A percentile compares a stretch with the other conserved stretches of the same genome.
Evolutionary conservation across 2,797 vertebrate genomes (phyloP).

Genomic region (Melopsittacus undulatus): DNA sequence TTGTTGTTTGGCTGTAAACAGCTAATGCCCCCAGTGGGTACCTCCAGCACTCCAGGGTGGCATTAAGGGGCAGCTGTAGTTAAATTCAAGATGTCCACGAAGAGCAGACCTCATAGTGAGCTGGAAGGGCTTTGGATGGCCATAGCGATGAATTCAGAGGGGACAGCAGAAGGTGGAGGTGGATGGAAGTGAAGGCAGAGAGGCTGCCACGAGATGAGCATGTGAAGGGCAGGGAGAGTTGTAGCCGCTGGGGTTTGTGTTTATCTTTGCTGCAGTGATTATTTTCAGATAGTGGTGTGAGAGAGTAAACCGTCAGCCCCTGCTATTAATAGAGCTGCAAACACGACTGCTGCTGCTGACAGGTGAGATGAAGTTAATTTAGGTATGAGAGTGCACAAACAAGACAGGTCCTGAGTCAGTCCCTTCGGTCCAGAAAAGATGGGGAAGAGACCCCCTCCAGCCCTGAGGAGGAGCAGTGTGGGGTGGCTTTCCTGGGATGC

Average conservation of each 20-base stretch:
- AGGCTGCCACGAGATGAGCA: neutral
- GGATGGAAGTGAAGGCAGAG: neutral
- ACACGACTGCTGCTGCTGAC: constrained; percentile 31
- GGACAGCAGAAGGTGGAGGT: neutral
- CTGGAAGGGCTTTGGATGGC: neutral
- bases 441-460: neutral
- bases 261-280: constrained; percentile 51
- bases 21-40: neutral
- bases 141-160: neutral
- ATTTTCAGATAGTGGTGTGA: constrained; percentile 39
- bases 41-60: neutral
- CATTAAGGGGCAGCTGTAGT: neutral
- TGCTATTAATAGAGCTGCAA: constrained; percentile 21
- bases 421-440: neutral
- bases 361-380: constrained; percentile 36
- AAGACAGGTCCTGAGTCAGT: neutral
- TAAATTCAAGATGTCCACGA: neutral
- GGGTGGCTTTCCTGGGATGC: neutral
- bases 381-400: neutral
- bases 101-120: neutral
- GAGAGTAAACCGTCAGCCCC: constrained; percentile 27
- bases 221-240: neutral
- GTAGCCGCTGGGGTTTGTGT: constrained; percentile 1
- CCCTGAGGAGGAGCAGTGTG: too few species aligned
- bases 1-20: neutral